These are phyloP conservation scores for Microtus oregoni DNA, from an alignment of 2,113 vertebrate genomes.

Conservation along the genomic window DNA sequence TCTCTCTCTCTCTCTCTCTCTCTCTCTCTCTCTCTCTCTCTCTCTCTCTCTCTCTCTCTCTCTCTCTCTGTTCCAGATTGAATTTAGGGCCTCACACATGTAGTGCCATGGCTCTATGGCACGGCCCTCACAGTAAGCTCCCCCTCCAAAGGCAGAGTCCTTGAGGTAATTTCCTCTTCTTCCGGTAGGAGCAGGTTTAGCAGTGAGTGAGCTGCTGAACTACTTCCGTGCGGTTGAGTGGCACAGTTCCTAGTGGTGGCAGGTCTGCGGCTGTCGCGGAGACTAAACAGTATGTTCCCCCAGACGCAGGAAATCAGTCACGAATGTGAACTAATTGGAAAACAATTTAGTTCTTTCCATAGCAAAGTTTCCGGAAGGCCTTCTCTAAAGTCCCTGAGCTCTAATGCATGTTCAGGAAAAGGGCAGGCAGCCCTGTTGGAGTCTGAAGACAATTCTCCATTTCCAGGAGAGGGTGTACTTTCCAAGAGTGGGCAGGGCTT, in stretches of 20 bases:
- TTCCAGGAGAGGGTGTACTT: slow-evolving; percentile 47
- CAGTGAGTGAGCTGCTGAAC: not conserved
- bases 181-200: slow-evolving; percentile 46
- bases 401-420: not conserved
- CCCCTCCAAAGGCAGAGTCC: not conserved
- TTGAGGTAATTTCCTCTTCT: slow-evolving; percentile 24
- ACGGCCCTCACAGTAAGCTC: not conserved
- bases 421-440: not conserved
- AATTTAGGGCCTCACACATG: not conserved
- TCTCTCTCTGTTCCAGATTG: not conserved
- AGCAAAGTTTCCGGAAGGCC: slow-evolving; percentile 65
- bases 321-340: slow-evolving; percentile 71
- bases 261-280: slow-evolving; percentile 68
- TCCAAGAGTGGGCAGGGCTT: slow-evolving; percentile 16
- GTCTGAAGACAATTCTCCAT: not conserved
- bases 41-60: no score
- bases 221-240: not conserved
- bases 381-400: slow-evolving; percentile 4
- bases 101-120: not conserved
- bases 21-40: no score
- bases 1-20: no score
- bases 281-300: slow-evolving; percentile 82
- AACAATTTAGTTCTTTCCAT: slow-evolving; percentile 55
- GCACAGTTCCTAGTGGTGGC: not conserved
- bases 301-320: slow-evolving; percentile 79